A percentile compares a stretch with the other conserved stretches of the same genome.
phyloP scores from a whole-genome alignment of 23 tunicate genomes.

The Trididemnum miniatum region DNA sequence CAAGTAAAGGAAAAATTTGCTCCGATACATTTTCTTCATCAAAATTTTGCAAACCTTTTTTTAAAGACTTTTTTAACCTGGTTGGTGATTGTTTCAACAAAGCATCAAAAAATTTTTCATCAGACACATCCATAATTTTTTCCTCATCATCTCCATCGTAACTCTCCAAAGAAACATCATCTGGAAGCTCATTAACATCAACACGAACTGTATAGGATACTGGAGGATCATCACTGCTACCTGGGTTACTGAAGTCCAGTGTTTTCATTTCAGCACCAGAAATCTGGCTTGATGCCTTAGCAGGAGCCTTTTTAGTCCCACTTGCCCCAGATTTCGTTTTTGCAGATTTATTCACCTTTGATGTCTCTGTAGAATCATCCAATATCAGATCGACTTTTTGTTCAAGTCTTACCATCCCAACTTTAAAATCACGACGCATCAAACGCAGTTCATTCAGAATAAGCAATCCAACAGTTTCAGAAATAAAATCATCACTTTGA shows the following conservation, averaged over 20 bases:
- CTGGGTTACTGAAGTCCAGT: background rate
- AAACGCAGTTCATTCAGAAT: constrained; percentile 20
- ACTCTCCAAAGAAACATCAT: background rate
- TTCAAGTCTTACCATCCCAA: constrained; percentile 3
- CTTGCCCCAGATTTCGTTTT: background rate
- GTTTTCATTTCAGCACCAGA: background rate
- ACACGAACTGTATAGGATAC: background rate
- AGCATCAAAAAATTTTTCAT: no score
- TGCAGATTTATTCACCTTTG: background rate
- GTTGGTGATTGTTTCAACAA: background rate
- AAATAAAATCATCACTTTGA: background rate
- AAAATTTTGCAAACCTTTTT: background rate
- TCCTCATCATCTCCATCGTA: constrained; percentile 4
- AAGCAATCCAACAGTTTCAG: constrained; percentile 26
- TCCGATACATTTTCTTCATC: background rate
- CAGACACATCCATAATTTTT: background rate
- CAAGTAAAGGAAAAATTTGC: background rate
- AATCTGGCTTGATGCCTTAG: background rate
- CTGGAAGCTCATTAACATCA: constrained; percentile 27
- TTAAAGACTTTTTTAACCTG: background rate
- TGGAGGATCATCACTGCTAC: background rate
- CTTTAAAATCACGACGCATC: constrained; percentile 9
- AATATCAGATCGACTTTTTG: background rate
- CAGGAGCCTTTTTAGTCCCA: background rate
- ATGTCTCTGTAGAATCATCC: background rate